Percentiles rank a stretch among this genome's conserved stretches.
Evolutionary conservation across 1,140 invertebrate genomes (phyloP).

Genomic region (Drosophila elegans): DNA sequence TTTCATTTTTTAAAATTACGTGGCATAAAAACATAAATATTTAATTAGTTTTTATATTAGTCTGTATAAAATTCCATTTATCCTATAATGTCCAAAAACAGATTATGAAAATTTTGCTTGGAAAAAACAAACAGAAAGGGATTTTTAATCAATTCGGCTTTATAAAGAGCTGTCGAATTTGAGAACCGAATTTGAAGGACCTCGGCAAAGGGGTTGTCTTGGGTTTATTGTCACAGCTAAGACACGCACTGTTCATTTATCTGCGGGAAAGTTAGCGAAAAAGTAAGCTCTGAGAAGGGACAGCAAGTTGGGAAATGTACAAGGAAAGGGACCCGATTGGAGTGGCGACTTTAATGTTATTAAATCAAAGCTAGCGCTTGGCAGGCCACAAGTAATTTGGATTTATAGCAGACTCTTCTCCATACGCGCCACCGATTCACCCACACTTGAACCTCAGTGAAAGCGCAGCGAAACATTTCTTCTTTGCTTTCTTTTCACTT

Average conservation of each 20-base stretch:
- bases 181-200: background rate
- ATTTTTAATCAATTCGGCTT: constrained; percentile 27
- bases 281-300: constrained; percentile 1
- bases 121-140: constrained; percentile 4
- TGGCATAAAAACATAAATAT: too few species aligned
- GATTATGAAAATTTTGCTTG: background rate
- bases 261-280: constrained; percentile 36
- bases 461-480: constrained; percentile 49
- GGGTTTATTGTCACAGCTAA: constrained; percentile 55
- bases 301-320: background rate
- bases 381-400: constrained; percentile 63
- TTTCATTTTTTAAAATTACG: too few species aligned
- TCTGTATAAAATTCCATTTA: too few species aligned
- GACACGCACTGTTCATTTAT: constrained; percentile 52
- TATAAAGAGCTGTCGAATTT: constrained; percentile 20
- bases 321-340: background rate
- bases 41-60: too few species aligned
- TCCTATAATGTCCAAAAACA: too few species aligned
- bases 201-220: constrained; percentile 27
- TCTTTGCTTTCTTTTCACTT: constrained; percentile 31
- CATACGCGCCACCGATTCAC: constrained; percentile 6
- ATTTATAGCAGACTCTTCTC: constrained; percentile 49
- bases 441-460: constrained; percentile 18
- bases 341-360: constrained; percentile 55
- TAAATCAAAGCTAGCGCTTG: constrained; percentile 55